phyloP scores from a whole-genome alignment of 2,113 vertebrate species.

The Erpornis zantholeuca region DNA sequence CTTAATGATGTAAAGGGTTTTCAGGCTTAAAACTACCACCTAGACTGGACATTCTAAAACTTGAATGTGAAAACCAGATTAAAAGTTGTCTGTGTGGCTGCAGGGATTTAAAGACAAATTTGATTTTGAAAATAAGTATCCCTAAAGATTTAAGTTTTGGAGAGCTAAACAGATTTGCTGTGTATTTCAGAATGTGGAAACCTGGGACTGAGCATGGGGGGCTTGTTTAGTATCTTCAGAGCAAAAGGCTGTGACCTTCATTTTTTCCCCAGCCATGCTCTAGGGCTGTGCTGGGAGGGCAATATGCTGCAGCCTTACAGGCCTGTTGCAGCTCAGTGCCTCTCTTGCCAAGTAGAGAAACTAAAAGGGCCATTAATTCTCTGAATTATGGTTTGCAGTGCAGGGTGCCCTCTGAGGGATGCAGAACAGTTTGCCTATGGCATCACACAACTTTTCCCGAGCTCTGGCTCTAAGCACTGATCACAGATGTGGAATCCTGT shows the following conservation, averaged over 20 bases:
- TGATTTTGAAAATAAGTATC: background rate
- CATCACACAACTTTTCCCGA: background rate
- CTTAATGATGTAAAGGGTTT: background rate
- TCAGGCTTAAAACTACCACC: background rate
- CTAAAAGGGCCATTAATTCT: background rate
- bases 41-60: background rate
- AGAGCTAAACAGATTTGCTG: background rate
- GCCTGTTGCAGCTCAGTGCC: background rate
- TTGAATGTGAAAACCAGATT: background rate
- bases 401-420: background rate
- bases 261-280: fast-evolving
- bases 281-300: background rate
- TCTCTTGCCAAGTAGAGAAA: background rate
- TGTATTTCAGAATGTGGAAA: background rate
- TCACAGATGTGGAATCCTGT: background rate
- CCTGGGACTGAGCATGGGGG: fast-evolving
- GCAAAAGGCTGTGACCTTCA: background rate
- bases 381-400: background rate
- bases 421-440: background rate
- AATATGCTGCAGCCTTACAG: fast-evolving
- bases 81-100: background rate
- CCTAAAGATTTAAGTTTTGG: background rate
- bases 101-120: background rate
- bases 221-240: background rate
- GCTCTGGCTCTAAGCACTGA: background rate